Evolutionary conservation across 1,140 invertebrate genomes (phyloP), one percentile per base, ranked within the genome.

Genomic region (Trichomalopsis sarcophagae): DNA sequence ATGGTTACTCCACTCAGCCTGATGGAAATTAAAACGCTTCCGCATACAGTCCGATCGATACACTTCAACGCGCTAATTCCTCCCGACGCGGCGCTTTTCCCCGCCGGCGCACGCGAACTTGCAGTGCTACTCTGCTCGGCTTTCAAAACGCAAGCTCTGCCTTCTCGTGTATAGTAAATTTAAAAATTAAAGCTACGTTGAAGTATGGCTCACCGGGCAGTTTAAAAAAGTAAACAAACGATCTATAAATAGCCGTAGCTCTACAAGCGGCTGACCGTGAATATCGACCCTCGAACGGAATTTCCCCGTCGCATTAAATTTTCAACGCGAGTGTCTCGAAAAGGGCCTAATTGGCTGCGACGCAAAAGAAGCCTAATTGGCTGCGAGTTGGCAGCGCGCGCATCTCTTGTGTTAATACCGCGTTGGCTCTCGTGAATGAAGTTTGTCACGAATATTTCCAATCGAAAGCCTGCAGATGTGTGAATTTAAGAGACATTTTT

Each of bases 1-100:
- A 62, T 14, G 55, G 21, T 62, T 62, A n/a, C 68, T 6, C 62
- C 14, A 73, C 69, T 82, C 44, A 44, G 44, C 81, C 50, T 82
- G 69, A 82, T 73, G 73, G 50, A 73, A 73, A 69, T 82, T 30
- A 74, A 50, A 55, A 44, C 69, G 13, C 50, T 73, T 66, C 47
- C 36, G 30, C 47, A 40, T 50, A 50, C 4, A 74, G 36, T 33
- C 1, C 23, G n/a, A 55, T 74, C 68, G 3, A 74, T 73, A 13
- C 17, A n/a, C 40, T n/a, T 4, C 14, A 14, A 9, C 33, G 62
- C 66, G 66, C 66, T 68, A 68, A 68, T 68, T 68, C 47, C 14
- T 27, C 11, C n/a, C 21, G 23, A 6, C 68, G 68, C 68, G 33
- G 27, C 27, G 27, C 68, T 33, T 33, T 71, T 33, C 1, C 68